These are phyloP conservation scores for Clivina fossor DNA, from an alignment of 2,888 invertebrate species.

Conservation along the genomic window DNA sequence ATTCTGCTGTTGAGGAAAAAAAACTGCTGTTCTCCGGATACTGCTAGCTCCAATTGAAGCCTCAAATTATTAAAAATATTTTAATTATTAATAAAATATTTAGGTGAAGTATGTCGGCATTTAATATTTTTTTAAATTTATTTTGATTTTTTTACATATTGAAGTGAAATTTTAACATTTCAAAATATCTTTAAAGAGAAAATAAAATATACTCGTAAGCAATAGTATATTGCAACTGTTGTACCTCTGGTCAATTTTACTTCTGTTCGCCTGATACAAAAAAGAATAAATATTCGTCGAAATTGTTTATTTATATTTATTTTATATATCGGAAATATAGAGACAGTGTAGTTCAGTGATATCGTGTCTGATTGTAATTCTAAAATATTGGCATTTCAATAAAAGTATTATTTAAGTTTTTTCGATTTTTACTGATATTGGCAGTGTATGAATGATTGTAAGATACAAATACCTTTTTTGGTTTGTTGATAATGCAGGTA, in stretches of 20 bases:
- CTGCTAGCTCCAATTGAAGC: conserved; percentile 16
- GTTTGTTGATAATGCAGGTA: neutral
- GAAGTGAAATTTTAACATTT: neutral
- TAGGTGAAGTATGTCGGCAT: neutral
- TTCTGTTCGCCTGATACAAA: conserved; percentile 8
- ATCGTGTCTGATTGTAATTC: neutral
- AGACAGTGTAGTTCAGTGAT: neutral
- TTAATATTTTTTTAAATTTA: neutral
- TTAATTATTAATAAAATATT: neutral
- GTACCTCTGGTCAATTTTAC: neutral
- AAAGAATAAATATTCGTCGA: neutral
- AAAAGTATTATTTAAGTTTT: neutral
- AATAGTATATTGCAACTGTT: neutral
- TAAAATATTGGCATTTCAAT: neutral
- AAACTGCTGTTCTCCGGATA: conserved; percentile 9
- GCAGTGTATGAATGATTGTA: no score
- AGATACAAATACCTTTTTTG: no score
- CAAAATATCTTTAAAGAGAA: neutral
- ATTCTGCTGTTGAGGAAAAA: no score
- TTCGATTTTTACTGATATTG: neutral
- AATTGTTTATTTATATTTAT: conserved; percentile 1
- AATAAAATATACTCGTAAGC: neutral
- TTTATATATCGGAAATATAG: neutral
- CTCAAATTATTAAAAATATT: conserved; percentile 15
- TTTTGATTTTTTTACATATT: conserved; percentile 1